Conservation (phyloP, 1,140 invertebrate genomes). For the Pentalonia nigronervosa region DNA sequence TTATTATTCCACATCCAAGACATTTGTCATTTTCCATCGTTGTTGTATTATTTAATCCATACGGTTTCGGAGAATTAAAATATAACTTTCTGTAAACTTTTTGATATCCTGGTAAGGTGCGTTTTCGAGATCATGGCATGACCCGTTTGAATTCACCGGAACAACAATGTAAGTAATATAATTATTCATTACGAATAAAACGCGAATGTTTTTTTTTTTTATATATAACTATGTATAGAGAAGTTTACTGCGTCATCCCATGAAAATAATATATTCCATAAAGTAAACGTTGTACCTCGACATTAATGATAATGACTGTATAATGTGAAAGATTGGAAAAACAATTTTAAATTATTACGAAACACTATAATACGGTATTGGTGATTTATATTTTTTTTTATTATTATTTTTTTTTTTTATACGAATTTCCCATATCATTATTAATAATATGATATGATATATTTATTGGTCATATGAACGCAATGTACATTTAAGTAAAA, state of each 20-base stretch:
- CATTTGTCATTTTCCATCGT: background rate
- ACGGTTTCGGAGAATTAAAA: background rate
- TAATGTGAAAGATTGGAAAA: background rate
- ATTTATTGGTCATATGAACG: no score
- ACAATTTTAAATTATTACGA: no score
- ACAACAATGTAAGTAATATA: background rate
- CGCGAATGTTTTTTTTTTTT: background rate
- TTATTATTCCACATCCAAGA: background rate
- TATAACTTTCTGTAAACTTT: constrained; percentile 18
- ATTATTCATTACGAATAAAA: background rate
- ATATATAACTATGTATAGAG: no score
- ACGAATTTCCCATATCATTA: background rate
- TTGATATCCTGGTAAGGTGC: background rate
- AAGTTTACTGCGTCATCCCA: no score
- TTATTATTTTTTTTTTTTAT: no score
- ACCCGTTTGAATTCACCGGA: background rate
- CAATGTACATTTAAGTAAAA: no score
- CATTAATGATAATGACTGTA: background rate
- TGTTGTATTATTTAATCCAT: background rate
- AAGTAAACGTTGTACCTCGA: background rate
- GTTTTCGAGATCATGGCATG: no score
- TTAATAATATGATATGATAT: no score
- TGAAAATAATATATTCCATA: background rate
- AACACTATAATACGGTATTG: background rate
- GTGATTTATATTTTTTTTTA: background rate